Evolutionary conservation across 1,140 invertebrate species (phyloP).

Genomic region (Cydia strobilella): DNA sequence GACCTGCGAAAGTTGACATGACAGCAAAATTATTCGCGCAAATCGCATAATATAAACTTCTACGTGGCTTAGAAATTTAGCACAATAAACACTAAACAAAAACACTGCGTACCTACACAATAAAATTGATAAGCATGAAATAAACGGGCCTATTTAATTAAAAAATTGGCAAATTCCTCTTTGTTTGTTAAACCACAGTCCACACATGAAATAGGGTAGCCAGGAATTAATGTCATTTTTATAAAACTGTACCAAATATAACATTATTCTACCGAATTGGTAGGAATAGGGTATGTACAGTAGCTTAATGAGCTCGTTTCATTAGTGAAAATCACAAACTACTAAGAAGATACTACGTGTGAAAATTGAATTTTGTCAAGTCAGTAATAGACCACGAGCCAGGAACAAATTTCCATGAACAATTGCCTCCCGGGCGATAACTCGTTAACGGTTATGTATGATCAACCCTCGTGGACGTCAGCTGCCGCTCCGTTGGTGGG

Average conservation of each 20-base stretch:
- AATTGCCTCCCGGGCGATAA: too few species aligned
- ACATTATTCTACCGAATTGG: neutral
- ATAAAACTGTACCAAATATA: conserved; percentile 12
- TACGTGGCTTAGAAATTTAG: conserved; percentile 7
- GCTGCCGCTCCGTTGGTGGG: too few species aligned
- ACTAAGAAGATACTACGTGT: too few species aligned
- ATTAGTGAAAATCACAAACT: too few species aligned
- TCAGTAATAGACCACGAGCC: too few species aligned
- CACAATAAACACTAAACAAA: neutral
- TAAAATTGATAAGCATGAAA: conserved; percentile 41
- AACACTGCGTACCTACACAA: conserved; percentile 37
- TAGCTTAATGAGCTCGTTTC: too few species aligned
- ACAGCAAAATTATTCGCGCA: conserved; percentile 22
- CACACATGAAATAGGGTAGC: conserved; percentile 46
- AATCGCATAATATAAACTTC: neutral
- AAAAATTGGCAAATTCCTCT: conserved; percentile 48
- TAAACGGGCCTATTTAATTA: conserved; percentile 49
- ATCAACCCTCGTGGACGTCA: too few species aligned
- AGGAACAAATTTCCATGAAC: too few species aligned
- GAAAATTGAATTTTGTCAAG: too few species aligned
- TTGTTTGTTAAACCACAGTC: conserved; percentile 52
- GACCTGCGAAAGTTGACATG: conserved; percentile 58
- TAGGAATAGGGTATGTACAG: neutral
- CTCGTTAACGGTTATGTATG: too few species aligned
- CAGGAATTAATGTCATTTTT: neutral